These are phyloP conservation scores for Dasypogon diadema DNA, from an alignment of 2,888 invertebrate genomes.

Conservation along the genomic window DNA sequence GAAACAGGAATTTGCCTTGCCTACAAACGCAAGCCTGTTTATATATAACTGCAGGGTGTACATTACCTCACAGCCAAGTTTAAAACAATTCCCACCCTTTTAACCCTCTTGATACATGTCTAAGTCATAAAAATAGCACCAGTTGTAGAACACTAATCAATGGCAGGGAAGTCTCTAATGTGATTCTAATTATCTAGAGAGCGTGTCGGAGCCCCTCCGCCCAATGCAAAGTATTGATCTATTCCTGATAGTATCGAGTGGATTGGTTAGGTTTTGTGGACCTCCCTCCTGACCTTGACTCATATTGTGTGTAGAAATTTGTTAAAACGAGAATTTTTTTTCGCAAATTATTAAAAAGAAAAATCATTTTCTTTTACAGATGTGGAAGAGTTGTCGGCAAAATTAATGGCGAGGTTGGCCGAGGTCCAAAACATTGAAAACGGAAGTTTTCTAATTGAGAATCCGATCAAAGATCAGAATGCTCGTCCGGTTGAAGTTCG, in stretches of 20 bases:
- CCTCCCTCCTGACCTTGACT: not conserved
- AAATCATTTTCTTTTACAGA: slow-evolving; percentile 61
- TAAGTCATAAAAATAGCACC: not conserved
- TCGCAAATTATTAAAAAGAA: not conserved
- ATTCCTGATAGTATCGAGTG: too few relatives aligned
- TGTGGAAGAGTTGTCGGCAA: slow-evolving; percentile 69
- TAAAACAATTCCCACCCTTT: too few relatives aligned
- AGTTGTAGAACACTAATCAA: not conserved
- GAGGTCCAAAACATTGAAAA: slow-evolving; percentile 68
- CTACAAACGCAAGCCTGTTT: too few relatives aligned
- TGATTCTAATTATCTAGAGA: not conserved
- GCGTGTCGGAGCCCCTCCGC: too few relatives aligned
- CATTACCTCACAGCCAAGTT: not conserved
- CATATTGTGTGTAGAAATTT: not conserved
- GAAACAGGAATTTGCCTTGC: slow-evolving; percentile 12
- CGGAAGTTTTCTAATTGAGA: slow-evolving; percentile 68
- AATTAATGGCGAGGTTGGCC: slow-evolving; percentile 68
- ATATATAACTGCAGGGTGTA: not conserved
- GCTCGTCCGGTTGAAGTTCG: slow-evolving; percentile 58
- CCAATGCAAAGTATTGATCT: too few relatives aligned
- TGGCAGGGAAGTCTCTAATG: not conserved
- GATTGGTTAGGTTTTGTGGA: too few relatives aligned
- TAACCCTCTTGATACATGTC: too few relatives aligned
- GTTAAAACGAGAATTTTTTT: not conserved
- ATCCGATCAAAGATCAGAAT: slow-evolving; percentile 63